phyloP scores from a whole-genome alignment of 2,888 invertebrate species.

The Eueremaeus valkanovi region DNA sequence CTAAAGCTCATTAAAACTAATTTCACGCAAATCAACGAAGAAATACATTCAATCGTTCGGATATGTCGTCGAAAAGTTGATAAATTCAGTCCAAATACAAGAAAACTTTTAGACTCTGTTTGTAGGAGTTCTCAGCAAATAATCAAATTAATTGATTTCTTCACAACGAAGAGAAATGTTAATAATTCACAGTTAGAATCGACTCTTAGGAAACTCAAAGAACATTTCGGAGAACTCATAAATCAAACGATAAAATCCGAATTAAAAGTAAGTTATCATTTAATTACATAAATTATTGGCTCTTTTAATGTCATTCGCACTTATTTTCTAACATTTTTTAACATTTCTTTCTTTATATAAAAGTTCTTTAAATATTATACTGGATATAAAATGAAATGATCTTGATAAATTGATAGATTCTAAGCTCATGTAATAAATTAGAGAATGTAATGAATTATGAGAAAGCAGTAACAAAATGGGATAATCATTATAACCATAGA shows the following conservation, averaged over 20 bases:
- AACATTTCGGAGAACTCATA: slow-evolving; percentile 41
- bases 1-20: slow-evolving; percentile 4
- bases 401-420: too few species aligned
- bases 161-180: slow-evolving; percentile 14
- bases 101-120: slow-evolving; percentile 14
- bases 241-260: slow-evolving; percentile 39
- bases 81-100: neutral
- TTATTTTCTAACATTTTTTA: too few species aligned
- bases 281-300: neutral
- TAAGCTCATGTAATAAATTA: too few species aligned
- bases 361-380: too few species aligned
- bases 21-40: slow-evolving; percentile 12
- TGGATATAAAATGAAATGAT: too few species aligned
- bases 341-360: too few species aligned
- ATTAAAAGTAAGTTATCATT: slow-evolving; percentile 36
- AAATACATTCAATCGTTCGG: slow-evolving; percentile 26
- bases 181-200: slow-evolving; percentile 42
- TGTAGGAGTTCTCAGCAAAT: slow-evolving; percentile 26
- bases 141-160: slow-evolving; percentile 35
- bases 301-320: too few species aligned
- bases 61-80: slow-evolving; percentile 23
- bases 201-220: slow-evolving; percentile 39
- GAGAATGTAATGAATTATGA: too few species aligned
- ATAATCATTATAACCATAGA: too few species aligned
- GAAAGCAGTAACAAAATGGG: too few species aligned